Base-by-base conservation (phyloP, 2,888 invertebrate genomes). In the Drosophila meridionalis region DNA sequence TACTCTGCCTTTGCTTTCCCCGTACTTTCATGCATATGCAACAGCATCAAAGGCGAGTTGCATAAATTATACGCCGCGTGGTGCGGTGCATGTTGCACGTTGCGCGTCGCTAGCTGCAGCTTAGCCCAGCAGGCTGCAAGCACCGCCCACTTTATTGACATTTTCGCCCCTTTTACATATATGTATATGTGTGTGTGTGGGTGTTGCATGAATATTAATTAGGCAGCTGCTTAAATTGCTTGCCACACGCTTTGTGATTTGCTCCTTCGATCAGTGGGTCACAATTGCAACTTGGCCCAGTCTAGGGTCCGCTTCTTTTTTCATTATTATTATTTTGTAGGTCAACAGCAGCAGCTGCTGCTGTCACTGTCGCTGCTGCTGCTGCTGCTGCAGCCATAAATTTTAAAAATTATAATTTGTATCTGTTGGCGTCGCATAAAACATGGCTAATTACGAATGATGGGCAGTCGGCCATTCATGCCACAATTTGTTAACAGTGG, bases 41-140 rank as follows among this genome's bases (percentile, higher is more conserved):
- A 89, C 87, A 84, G 85, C 78, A 73, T 78, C 75, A 69, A 82
- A 69, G 52, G 52, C 52, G 20, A 64, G 87, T 67, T 79, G 90
- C 87, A 90, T 87, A 87, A 90, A 89, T 87, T 87, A 89, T 76
- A 78, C 79, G 81, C 76, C 74, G 58, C 67, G 80, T 77, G 68
- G 76, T 56, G 72, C 62, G 71, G 50, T 62, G 55, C 62, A 62
- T 45, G 56, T 45, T 61, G 78, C 75, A 56, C 63, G 72, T 53
- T 69, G 53, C 61, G 48, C 62, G 42, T 50, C 62, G 81, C 73
- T 61, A 47, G 72, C 52, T 59, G 45, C 45, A 61, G 65, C 66
- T 64, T 26, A 59, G 55, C 52, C 40, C 28, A 66, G 26, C 26
- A 45, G 14, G 56, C 30, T n/a, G 50, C 40, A 48, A 26, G 8